Evolutionary conservation across 64 coral and sea anemone genomes (phyloP).

Genomic region (Stichodactyla helianthus): DNA sequence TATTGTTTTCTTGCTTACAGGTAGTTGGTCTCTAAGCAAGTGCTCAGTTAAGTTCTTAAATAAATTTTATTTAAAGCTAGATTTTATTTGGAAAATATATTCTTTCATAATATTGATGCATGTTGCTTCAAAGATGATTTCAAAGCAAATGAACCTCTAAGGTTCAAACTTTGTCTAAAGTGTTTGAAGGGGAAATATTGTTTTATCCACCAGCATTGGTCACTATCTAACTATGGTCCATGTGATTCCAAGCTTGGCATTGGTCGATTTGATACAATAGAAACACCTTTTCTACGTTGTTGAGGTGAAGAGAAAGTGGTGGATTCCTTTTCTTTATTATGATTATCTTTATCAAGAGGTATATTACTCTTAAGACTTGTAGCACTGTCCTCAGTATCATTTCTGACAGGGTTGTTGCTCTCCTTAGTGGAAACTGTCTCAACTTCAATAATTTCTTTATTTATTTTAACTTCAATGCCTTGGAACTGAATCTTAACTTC

Average conservation of each 20-base stretch:
- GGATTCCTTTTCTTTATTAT: background rate
- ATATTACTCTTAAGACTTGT: background rate
- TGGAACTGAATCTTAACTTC: constrained; percentile 9
- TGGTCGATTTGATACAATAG: background rate
- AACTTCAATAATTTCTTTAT: background rate
- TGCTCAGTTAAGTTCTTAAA: too few species aligned
- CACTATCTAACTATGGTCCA: background rate
- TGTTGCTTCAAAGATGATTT: too few species aligned
- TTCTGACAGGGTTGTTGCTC: background rate
- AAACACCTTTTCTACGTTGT: background rate
- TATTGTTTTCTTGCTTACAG: too few species aligned
- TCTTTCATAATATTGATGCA: too few species aligned
- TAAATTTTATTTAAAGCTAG: too few species aligned
- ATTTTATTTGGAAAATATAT: too few species aligned
- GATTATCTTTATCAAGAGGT: background rate
- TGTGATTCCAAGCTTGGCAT: background rate
- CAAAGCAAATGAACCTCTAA: too few species aligned
- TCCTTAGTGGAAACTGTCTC: background rate
- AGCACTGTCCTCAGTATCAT: background rate
- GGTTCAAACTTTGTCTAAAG: too few species aligned
- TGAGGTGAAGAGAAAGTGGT: background rate
- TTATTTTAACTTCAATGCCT: constrained; percentile 5
- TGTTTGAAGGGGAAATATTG: too few species aligned
- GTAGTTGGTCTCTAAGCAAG: too few species aligned
- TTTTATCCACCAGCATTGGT: too few species aligned